These are phyloP conservation scores for Camponotus floridanus DNA, from an alignment of 1,140 invertebrate species.

Conservation along the genomic window DNA sequence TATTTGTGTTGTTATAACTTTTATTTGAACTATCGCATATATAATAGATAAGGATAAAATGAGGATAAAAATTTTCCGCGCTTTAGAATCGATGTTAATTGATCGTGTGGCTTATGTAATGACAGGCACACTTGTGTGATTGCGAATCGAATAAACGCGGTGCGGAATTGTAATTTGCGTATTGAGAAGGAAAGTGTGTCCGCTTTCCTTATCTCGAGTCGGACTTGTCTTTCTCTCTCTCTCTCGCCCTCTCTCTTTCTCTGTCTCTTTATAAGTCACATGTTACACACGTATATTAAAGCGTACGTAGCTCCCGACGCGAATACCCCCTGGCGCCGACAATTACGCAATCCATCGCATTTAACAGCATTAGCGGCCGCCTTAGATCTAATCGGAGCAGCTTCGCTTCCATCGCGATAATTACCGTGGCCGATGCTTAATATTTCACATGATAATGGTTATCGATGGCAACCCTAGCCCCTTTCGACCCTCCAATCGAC, in stretches of 20 bases:
- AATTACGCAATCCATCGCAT: constrained; percentile 78
- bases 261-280: constrained; percentile 16
- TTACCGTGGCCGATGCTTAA: constrained; percentile 72
- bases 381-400: constrained; percentile 75
- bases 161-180: constrained; percentile 57
- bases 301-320: constrained; percentile 18
- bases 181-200: constrained; percentile 68
- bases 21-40: constrained; percentile 39
- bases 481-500: constrained; percentile 27
- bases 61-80: constrained; percentile 8
- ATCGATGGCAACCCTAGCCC: constrained; percentile 25
- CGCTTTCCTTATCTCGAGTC: constrained; percentile 40
- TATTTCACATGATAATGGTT: constrained; percentile 74
- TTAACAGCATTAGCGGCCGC: constrained; percentile 73
- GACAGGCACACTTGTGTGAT: constrained; percentile 3
- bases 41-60: not conserved
- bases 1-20: constrained; percentile 44
- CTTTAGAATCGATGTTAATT: constrained; percentile 38
- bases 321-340: constrained; percentile 51
- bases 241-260: not conserved
- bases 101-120: constrained; percentile 35
- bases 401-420: constrained; percentile 70
- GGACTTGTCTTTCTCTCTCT: constrained; percentile 6
- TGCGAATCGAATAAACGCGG: not conserved
- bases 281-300: constrained; percentile 44